Conservation (phyloP, 2,797 vertebrate genomes). For the Xiphorhynchus erythropygius region DNA sequence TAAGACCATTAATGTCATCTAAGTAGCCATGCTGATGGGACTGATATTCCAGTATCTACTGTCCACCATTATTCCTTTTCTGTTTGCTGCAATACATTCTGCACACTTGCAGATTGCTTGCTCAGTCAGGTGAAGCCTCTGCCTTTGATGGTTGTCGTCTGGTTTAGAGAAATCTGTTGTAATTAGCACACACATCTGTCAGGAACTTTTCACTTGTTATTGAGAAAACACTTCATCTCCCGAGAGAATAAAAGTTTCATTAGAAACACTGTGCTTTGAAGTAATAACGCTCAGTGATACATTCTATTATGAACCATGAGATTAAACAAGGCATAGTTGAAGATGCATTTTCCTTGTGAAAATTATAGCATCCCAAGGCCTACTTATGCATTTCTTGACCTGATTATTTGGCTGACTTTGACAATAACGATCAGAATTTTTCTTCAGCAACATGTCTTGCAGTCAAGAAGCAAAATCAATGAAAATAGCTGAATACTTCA, state of each 20-base stretch:
- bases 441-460: not conserved
- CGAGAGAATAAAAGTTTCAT: not conserved
- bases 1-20: not conserved
- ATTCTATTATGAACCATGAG: not conserved
- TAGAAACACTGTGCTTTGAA: constrained; percentile 7
- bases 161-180: not conserved
- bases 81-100: not conserved
- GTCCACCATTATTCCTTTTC: not conserved
- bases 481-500: not conserved
- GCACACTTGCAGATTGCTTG: not conserved
- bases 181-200: not conserved
- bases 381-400: not conserved
- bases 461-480: not conserved
- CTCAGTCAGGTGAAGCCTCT: not conserved
- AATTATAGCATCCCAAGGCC: not conserved
- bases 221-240: not conserved
- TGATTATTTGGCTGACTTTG: not conserved
- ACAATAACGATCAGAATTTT: not conserved
- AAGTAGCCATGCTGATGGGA: not conserved
- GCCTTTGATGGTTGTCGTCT: not conserved
- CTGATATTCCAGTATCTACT: not conserved
- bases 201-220: not conserved
- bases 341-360: not conserved
- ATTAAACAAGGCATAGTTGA: not conserved
- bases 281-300: not conserved